Conservation (phyloP, 1,140 invertebrate species). For the Formica selysi region DNA sequence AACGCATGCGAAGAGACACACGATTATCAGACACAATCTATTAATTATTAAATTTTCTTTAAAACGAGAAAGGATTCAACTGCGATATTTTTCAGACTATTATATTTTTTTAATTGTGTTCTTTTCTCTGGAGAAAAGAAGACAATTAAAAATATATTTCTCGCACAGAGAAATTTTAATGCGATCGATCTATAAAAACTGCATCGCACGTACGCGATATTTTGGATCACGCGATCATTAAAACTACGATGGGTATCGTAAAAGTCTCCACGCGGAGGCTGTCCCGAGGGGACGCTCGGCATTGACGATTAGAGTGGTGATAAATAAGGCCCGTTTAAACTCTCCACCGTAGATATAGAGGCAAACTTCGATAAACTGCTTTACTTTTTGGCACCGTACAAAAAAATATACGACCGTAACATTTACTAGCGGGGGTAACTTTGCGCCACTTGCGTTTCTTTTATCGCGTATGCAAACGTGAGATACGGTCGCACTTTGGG, state of each 20-base stretch:
- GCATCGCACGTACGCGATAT: background rate
- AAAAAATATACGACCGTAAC: constrained; percentile 13
- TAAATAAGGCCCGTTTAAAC: constrained; percentile 49
- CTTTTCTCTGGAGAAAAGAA: too few species aligned
- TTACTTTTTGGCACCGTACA: constrained; percentile 34
- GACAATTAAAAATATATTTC: too few species aligned
- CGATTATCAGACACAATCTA: background rate
- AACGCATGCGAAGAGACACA: background rate
- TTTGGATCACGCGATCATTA: constrained; percentile 27
- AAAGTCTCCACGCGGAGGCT: background rate
- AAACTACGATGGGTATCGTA: constrained; percentile 6
- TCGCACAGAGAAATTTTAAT: background rate
- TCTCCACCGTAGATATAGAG: constrained; percentile 34
- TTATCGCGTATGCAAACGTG: constrained; percentile 38
- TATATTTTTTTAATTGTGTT: constrained; percentile 7
- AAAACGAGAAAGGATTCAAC: background rate
- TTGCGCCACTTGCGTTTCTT: constrained; percentile 9
- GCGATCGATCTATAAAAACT: background rate
- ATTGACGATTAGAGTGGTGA: constrained; percentile 45
- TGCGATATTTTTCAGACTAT: background rate
- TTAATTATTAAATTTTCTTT: background rate
- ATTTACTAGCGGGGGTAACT: background rate
- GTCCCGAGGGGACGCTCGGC: background rate
- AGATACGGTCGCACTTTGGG: constrained; percentile 11
- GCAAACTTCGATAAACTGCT: background rate